These are phyloP conservation scores for Rhamnusium bicolor DNA, from an alignment of 2,888 invertebrate species.

Conservation along the genomic window DNA sequence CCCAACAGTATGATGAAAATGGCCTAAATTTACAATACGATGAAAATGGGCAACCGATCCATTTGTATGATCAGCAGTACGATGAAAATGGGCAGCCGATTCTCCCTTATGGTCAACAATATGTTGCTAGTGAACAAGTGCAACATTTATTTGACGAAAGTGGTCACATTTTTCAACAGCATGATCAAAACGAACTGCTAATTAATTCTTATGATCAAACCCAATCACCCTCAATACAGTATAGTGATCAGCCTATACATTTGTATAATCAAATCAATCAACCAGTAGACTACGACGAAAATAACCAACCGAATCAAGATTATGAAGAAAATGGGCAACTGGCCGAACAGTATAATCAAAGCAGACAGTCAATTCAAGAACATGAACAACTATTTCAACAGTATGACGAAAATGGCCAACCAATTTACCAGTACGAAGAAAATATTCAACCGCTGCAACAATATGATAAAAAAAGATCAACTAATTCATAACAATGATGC, in stretches of 20 bases:
- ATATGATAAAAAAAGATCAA: slow-evolving; percentile 57
- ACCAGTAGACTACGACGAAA: slow-evolving; percentile 50
- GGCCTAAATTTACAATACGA: slow-evolving; percentile 49
- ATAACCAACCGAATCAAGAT: slow-evolving; percentile 51
- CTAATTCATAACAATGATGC: too few relatives aligned
- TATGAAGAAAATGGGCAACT: slow-evolving; percentile 54
- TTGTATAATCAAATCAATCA: slow-evolving; percentile 49
- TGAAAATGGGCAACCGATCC: slow-evolving; percentile 51
- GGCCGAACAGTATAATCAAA: slow-evolving; percentile 53
- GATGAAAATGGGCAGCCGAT: slow-evolving; percentile 52
- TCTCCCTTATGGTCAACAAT: slow-evolving; percentile 56
- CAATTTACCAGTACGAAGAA: slow-evolving; percentile 49
- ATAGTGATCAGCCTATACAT: slow-evolving; percentile 38
- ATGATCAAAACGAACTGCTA: slow-evolving; percentile 56
- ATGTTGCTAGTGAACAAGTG: slow-evolving; percentile 55
- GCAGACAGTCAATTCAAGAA: slow-evolving; percentile 46
- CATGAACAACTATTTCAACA: slow-evolving; percentile 21
- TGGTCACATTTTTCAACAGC: slow-evolving; percentile 50
- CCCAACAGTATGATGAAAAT: slow-evolving; percentile 54
- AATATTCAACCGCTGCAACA: slow-evolving; percentile 55
- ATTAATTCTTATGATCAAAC: slow-evolving; percentile 54
- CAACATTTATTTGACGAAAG: slow-evolving; percentile 51
- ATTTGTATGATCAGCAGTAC: slow-evolving; percentile 42
- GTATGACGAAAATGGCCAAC: slow-evolving; percentile 48
- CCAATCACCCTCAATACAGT: slow-evolving; percentile 49